These are phyloP conservation scores for Dolichopus griseipennis DNA, from an alignment of 2,888 invertebrate genomes.

Conservation along the genomic window DNA sequence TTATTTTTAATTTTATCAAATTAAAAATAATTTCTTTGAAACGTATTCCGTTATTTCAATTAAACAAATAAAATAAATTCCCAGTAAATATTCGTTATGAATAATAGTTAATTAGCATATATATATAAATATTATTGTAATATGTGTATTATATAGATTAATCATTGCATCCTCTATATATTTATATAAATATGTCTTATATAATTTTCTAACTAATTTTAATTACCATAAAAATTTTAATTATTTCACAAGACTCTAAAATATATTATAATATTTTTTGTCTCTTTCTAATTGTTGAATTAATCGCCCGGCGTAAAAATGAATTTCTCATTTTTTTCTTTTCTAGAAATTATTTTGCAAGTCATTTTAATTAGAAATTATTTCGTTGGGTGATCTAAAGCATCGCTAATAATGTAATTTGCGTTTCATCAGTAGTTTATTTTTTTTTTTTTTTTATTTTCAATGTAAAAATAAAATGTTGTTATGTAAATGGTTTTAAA, in stretches of 20 bases:
- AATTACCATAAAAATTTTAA: slow-evolving; percentile 4
- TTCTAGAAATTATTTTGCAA: background rate
- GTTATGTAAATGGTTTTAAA: background rate
- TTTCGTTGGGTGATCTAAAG: slow-evolving; percentile 6
- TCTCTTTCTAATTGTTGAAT: background rate
- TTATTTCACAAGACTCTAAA: background rate
- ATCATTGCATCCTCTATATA: too few relatives aligned
- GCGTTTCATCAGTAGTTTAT: background rate
- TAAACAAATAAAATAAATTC: too few relatives aligned
- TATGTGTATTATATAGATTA: too few relatives aligned
- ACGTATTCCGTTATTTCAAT: too few relatives aligned
- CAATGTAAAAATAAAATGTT: background rate
- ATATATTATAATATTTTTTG: background rate
- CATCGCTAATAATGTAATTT: slow-evolving; percentile 6
- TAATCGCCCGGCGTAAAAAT: background rate
- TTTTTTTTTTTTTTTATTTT: background rate
- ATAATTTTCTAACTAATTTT: background rate
- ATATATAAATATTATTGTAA: too few relatives aligned
- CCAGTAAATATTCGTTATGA: too few relatives aligned
- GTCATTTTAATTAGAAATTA: slow-evolving; percentile 4
- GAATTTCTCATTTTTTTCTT: background rate
- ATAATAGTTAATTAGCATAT: too few relatives aligned
- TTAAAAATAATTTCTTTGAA: too few relatives aligned
- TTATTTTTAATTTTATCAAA: too few relatives aligned
- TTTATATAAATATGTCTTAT: too few relatives aligned